A percentile compares a stretch with the other conserved stretches of the same genome.
Evolutionary conservation across 2,797 vertebrate genomes (phyloP).

Genomic region (Argentina silus): DNA sequence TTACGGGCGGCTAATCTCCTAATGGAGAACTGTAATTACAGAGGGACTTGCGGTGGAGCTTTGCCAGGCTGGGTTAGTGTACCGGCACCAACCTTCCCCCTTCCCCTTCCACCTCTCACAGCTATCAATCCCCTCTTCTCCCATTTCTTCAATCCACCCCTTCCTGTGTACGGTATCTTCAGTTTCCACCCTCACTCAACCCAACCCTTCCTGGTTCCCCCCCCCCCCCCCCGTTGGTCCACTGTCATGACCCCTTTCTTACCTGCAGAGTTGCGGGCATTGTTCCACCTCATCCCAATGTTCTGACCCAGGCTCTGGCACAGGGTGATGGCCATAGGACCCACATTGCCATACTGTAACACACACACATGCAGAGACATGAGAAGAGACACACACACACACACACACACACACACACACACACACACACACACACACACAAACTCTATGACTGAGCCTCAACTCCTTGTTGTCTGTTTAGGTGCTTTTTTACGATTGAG

Average conservation of each 20-base stretch:
- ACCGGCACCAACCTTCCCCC: slow-evolving; percentile 9
- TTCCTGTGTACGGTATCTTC: slow-evolving; percentile 1
- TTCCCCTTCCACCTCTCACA: background rate
- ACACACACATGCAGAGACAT: background rate
- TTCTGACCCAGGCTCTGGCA: slow-evolving; percentile 94
- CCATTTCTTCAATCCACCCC: slow-evolving; percentile 6
- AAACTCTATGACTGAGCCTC: background rate
- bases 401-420: background rate
- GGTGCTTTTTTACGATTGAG: too few relatives aligned
- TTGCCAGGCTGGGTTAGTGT: slow-evolving; percentile 27
- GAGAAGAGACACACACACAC: background rate
- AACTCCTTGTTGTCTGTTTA: background rate
- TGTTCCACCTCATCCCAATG: slow-evolving; percentile 96
- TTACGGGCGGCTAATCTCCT: slow-evolving; percentile 61
- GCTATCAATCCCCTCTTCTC: background rate
- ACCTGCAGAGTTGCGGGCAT: slow-evolving; percentile 87
- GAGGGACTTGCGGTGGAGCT: slow-evolving; percentile 25
- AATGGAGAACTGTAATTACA: slow-evolving; percentile 61
- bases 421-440: background rate
- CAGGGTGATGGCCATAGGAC: slow-evolving; percentile 88
- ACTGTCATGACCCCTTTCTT: background rate
- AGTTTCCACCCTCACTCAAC: slow-evolving; percentile 13
- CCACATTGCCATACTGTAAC: slow-evolving; percentile 87
- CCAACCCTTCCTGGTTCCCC: background rate
- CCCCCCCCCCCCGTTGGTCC: background rate